Conservation (phyloP, 1,140 invertebrate genomes). For the Diachasma alloeum region DNA sequence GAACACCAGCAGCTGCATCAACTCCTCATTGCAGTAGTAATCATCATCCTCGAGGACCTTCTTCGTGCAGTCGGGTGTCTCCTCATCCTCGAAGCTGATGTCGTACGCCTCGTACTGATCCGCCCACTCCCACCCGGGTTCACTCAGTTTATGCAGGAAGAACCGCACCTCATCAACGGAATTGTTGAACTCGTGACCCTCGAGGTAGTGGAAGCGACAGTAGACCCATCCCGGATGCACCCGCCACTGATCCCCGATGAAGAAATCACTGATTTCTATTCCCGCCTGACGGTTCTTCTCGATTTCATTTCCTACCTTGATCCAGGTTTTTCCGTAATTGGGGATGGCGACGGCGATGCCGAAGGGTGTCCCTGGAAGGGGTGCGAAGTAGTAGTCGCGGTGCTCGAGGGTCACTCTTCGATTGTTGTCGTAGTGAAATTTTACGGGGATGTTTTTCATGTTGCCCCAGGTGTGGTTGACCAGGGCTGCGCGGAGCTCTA, state of each 20-base stretch:
- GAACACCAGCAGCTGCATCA: slow-evolving; percentile 85
- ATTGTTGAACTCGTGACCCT: slow-evolving; percentile 74
- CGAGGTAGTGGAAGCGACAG: slow-evolving; percentile 85
- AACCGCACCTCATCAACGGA: slow-evolving; percentile 79
- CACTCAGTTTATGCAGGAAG: slow-evolving; percentile 74
- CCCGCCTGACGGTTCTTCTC: slow-evolving; percentile 71
- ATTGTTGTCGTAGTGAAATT: slow-evolving; percentile 84
- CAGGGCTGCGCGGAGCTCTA: slow-evolving; percentile 74
- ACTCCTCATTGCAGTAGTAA: slow-evolving; percentile 85
- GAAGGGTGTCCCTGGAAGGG: slow-evolving; percentile 85
- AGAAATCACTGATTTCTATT: slow-evolving; percentile 74
- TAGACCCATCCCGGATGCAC: slow-evolving; percentile 91
- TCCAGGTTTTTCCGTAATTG: slow-evolving; percentile 80
- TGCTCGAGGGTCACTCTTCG: slow-evolving; percentile 81
- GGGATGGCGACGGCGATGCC: slow-evolving; percentile 84
- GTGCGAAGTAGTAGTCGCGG: slow-evolving; percentile 85
- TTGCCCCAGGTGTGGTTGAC: slow-evolving; percentile 75
- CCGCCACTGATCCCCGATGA: slow-evolving; percentile 78
- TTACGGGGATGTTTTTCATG: slow-evolving; percentile 74
- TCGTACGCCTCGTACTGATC: slow-evolving; percentile 63
- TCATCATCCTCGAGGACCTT: slow-evolving; percentile 72
- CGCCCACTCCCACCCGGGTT: slow-evolving; percentile 68
- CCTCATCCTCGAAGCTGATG: slow-evolving; percentile 30
- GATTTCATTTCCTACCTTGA: slow-evolving; percentile 76
- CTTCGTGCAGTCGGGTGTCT: slow-evolving; percentile 66